Base-by-base conservation (phyloP, 2,113 vertebrate species). In the Cyanoderma ruficeps region DNA sequence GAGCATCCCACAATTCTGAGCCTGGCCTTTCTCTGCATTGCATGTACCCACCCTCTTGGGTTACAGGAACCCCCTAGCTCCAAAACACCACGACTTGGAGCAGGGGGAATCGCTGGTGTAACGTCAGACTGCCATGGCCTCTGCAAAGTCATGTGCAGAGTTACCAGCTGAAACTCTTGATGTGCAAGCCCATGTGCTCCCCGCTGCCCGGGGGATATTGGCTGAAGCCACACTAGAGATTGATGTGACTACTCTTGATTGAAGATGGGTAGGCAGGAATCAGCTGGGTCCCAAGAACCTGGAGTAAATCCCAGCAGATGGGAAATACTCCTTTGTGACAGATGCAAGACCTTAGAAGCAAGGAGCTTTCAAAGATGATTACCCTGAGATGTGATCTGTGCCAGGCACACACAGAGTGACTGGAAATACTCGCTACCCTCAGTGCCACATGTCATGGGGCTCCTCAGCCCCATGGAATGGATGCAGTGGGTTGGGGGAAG, bases 311-410 rank as follows among this genome's bases (percentile, higher is more conserved):
- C 76, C 90, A 94, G 76, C 96, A 94, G 90, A 94, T 89, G 88
- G 85, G 44, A 92, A 94, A 81, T 94, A 86, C 76, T 87, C 52
- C 56, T 90, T 57, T 76, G 56, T 97, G 95, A 97, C 93, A 97
- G 94, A 84, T 82, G 81, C 77, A 93, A 94, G 91, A 84, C 53
- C 23, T 89, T 22, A 71, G 65, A 83, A 96, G 28, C 65, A 79
- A 84, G 87, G 61, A 96, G 53, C 83, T 74, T 94, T 94, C 91
- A 96, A 79, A 95, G 81, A 71, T 0, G 3, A 89, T 95, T 95
- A 91, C 49, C 24, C 49, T 94, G 95, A 89, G 80, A 84, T 79
- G 77, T 75, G 61, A 79, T 87, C 80, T 79, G 31, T 53, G 72
- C 83, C 69, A 90, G 83, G 83, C 61, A 30, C 28, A 75, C 24